Base-by-base conservation (phyloP, 2,888 invertebrate species). In the Orchesella flavescens region DNA sequence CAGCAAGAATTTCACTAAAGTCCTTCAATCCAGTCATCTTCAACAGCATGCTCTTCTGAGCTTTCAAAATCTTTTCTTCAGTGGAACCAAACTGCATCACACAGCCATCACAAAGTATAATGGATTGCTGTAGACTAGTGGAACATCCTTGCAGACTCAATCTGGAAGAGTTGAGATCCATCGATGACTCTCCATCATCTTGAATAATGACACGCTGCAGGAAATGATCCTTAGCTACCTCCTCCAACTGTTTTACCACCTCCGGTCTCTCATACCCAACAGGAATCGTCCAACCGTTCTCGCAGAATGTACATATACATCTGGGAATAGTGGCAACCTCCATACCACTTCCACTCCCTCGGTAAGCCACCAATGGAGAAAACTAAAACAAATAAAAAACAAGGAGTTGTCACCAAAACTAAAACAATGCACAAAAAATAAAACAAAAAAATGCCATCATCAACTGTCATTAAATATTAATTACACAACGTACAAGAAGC, bases 1-100 rank as follows among this genome's bases (percentile, higher is more conserved):
- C 80, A 9, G 57, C 49, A n/a, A 80, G 65, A n/a, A 80, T 57
- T 24, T 80, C 73, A 5, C 21, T 24, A 17, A 74, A 34, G 13
- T 73, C 65, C n/a, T 24, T 65, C 1, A 0, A 1, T 0, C 73
- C 65, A 5, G 55, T 49, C 73, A 80, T 46, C 23, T 80, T 80
- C 2, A 44, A 65, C 46, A 80, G 13, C 24, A 59, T 73, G 12
- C 23, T 59, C 66, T 44, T 12, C 34, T 80, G 80, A 17, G 53
- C 44, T 57, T 24, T 44, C 80, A 80, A 23, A 59, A 80, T 34
- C 17, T 13, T 57, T 15, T 17, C 43, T 34, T 80, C 80, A 13
- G 15, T 49, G 7, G 43, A n/a, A 0, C n/a, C 66, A 68, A 73
- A 80, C 15, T 74, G 23, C 5, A 3, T 34, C 15, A 80, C 23